Conservation (phyloP, 2,888 invertebrate genomes). For the Oxytorus armatus region DNA sequence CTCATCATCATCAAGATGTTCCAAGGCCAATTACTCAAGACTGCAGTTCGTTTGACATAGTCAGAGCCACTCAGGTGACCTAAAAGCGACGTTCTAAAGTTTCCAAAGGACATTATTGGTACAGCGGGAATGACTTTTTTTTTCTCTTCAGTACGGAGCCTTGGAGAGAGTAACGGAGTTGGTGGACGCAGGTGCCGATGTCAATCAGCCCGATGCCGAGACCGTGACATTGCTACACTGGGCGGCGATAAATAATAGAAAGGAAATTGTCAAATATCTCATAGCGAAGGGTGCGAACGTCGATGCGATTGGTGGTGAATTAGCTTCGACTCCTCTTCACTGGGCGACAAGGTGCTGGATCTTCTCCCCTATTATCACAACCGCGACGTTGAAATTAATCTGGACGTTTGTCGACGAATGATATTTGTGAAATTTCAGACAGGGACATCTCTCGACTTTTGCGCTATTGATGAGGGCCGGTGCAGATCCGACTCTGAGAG, state of each 20-base stretch:
- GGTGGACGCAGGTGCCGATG: conserved; percentile 96
- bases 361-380: neutral
- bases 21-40: conserved; percentile 85
- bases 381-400: no score
- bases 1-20: conserved; percentile 78
- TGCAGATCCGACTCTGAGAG: conserved; percentile 94
- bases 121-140: conserved; percentile 9
- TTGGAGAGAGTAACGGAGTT: conserved; percentile 93
- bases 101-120: no score
- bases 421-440: conserved; percentile 85
- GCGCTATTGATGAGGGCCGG: conserved; percentile 91
- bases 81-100: neutral
- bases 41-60: conserved; percentile 95
- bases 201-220: conserved; percentile 97
- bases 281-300: conserved; percentile 94
- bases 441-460: conserved; percentile 88
- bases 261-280: conserved; percentile 95
- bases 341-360: conserved; percentile 99
- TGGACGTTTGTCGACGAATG: no score
- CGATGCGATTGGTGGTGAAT: conserved; percentile 97
- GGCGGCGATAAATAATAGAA: conserved; percentile 99
- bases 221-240: conserved; percentile 99
- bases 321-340: conserved; percentile 98
- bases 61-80: conserved; percentile 95
- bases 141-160: conserved; percentile 91